A percentile compares a stretch with the other conserved stretches of the same genome.
Evolutionary conservation across 2,888 invertebrate genomes (phyloP).

Genomic region (Drosophila flavopinicola): DNA sequence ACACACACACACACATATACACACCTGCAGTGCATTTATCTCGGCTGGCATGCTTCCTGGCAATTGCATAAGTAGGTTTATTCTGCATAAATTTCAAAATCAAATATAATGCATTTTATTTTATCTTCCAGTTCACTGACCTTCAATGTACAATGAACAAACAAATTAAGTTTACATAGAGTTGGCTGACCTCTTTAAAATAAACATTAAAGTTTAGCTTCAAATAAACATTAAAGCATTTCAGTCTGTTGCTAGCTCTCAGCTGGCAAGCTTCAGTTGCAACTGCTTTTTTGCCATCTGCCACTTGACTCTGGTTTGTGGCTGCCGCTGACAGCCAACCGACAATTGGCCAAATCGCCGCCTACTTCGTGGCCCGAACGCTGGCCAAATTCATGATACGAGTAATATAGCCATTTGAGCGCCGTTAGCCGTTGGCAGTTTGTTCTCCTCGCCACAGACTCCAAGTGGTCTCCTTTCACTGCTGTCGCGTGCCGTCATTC

Average conservation of each 20-base stretch:
- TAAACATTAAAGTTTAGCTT: too few species aligned
- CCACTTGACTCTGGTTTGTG: conserved; percentile 1
- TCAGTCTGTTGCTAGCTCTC: conserved; percentile 1
- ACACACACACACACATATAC: neutral
- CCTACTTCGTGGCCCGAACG: conserved; percentile 9
- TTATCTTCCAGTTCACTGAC: conserved; percentile 13
- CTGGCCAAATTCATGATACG: conserved; percentile 38
- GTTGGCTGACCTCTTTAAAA: too few species aligned
- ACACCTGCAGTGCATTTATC: conserved; percentile 23
- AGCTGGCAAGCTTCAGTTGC: neutral
- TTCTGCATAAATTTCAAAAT: conserved; percentile 4
- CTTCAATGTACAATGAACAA: conserved; percentile 2
- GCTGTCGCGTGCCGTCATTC: conserved; percentile 18
- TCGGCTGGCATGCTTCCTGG: conserved; percentile 13
- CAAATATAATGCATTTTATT: neutral
- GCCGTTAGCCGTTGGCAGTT: conserved; percentile 25
- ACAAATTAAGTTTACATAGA: conserved; percentile 3
- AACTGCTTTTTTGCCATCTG: neutral
- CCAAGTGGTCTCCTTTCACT: conserved; percentile 2
- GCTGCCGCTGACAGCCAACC: conserved; percentile 17
- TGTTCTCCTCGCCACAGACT: conserved; percentile 5
- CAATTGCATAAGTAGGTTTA: conserved; percentile 34
- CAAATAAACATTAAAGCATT: neutral
- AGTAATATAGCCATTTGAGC: conserved; percentile 46
- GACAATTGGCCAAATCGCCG: conserved; percentile 34